Evolutionary conservation across 2,888 invertebrate species (phyloP).

Genomic region (Caradrina kadenii): DNA sequence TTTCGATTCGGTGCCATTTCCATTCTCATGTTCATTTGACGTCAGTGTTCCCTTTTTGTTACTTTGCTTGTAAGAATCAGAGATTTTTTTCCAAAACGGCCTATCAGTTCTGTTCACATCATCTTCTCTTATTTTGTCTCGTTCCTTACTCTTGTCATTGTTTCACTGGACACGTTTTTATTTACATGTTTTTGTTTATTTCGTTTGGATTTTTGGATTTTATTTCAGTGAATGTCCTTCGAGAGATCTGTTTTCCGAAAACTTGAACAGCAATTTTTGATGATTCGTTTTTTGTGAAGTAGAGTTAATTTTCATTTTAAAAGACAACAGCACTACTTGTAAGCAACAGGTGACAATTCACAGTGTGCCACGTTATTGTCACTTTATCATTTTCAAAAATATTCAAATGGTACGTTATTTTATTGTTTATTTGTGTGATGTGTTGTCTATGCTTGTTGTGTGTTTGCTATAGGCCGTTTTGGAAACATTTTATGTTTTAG

Average conservation of each 20-base stretch:
- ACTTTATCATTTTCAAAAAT: conserved; percentile 79
- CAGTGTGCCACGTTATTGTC: conserved; percentile 81
- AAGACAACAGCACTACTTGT: conserved; percentile 81
- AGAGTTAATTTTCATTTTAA: conserved; percentile 83
- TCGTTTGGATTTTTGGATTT: conserved; percentile 71
- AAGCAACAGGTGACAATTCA: conserved; percentile 80
- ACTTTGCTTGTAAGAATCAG: conserved; percentile 86
- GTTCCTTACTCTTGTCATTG: conserved; percentile 83
- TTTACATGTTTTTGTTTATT: conserved; percentile 72
- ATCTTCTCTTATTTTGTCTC: conserved; percentile 83
- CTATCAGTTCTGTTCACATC: conserved; percentile 88
- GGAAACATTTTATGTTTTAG: conserved; percentile 83
- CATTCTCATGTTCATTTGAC: conserved; percentile 81
- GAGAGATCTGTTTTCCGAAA: conserved; percentile 90
- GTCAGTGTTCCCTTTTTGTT: conserved; percentile 84
- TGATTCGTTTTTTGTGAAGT: conserved; percentile 77
- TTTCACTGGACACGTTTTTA: conserved; percentile 80
- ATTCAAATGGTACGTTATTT: conserved; percentile 81
- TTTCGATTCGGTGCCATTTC: conserved; percentile 76
- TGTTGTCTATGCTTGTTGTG: conserved; percentile 89
- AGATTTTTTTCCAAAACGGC: conserved; percentile 90
- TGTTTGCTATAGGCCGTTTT: conserved; percentile 91
- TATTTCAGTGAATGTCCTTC: conserved; percentile 88
- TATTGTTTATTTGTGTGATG: conserved; percentile 84
- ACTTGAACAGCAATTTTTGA: conserved; percentile 79